Percentiles rank a stretch among this genome's conserved stretches.
phyloP scores from a whole-genome alignment of 2,113 vertebrate genomes.

The Anhinga anhinga region DNA sequence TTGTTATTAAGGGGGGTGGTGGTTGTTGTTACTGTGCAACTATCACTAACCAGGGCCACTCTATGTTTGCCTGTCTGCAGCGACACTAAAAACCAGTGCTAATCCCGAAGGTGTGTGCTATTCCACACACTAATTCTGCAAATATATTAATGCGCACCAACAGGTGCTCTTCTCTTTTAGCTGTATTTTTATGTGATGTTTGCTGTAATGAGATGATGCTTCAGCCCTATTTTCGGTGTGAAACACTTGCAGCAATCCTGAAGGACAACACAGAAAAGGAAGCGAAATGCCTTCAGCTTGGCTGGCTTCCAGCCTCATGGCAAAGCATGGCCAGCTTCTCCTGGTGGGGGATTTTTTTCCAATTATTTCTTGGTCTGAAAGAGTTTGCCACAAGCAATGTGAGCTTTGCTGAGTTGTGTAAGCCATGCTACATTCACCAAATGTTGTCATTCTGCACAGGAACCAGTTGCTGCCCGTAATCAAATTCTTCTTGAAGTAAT shows the following conservation, averaged over 20 bases:
- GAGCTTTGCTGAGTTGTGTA: background rate
- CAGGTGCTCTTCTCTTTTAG: background rate
- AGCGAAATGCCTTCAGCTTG: background rate
- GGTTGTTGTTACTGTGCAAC: background rate
- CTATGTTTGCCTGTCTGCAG: background rate
- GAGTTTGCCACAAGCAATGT: background rate
- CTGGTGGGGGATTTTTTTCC: background rate
- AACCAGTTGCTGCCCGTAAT: background rate
- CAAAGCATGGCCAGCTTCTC: background rate
- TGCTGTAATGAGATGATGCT: background rate
- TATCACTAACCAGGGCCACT: background rate
- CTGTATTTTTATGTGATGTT: background rate
- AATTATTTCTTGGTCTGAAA: background rate
- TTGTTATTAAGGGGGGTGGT: background rate
- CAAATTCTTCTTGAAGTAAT: conserved; percentile 32
- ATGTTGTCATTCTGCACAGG: background rate
- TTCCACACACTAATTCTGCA: background rate
- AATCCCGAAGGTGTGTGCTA: background rate
- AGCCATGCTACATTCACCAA: background rate
- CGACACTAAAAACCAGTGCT: background rate
- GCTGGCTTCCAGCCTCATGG: background rate
- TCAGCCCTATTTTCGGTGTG: background rate
- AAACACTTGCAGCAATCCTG: background rate
- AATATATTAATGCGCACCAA: background rate
- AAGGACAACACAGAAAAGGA: background rate